Conservation (phyloP, 2,113 vertebrate genomes). For the Probosciger aterrimus region DNA sequence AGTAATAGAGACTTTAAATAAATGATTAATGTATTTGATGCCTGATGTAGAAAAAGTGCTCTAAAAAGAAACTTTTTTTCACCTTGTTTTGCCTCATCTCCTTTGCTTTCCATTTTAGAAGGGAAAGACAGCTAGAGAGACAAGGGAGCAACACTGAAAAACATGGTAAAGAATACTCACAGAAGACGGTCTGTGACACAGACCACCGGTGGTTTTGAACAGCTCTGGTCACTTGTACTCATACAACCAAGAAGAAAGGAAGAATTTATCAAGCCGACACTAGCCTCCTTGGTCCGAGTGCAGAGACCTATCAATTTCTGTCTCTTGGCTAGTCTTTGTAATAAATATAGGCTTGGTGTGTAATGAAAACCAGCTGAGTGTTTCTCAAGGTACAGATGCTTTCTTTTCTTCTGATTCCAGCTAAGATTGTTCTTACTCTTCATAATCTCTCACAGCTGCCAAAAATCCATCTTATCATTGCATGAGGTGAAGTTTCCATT, state of each 20-base stretch:
- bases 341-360: conserved; percentile 79
- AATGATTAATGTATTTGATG: neutral
- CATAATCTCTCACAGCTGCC: conserved; percentile 89
- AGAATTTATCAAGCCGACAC: conserved; percentile 67
- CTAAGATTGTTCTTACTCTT: conserved; percentile 81
- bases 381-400: conserved; percentile 81
- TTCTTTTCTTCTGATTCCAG: conserved; percentile 85
- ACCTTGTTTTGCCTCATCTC: neutral
- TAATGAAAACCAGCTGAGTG: conserved; percentile 90
- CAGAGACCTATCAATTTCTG: conserved; percentile 73
- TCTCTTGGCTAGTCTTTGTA: conserved; percentile 81
- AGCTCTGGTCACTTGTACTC: conserved; percentile 60
- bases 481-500: conserved; percentile 93
- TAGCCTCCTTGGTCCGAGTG: conserved; percentile 37
- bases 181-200: conserved; percentile 12
- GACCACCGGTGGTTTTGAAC: conserved; percentile 33
- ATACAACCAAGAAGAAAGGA: conserved; percentile 43
- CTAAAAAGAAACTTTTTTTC: neutral
- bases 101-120: neutral
- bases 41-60: neutral
- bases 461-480: conserved; percentile 85
- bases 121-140: neutral
- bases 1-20: neutral
- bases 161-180: neutral
- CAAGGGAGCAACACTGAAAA: neutral